These are phyloP conservation scores for Harlomillsia oculata DNA, from an alignment of 1,140 invertebrate species.

Conservation along the genomic window DNA sequence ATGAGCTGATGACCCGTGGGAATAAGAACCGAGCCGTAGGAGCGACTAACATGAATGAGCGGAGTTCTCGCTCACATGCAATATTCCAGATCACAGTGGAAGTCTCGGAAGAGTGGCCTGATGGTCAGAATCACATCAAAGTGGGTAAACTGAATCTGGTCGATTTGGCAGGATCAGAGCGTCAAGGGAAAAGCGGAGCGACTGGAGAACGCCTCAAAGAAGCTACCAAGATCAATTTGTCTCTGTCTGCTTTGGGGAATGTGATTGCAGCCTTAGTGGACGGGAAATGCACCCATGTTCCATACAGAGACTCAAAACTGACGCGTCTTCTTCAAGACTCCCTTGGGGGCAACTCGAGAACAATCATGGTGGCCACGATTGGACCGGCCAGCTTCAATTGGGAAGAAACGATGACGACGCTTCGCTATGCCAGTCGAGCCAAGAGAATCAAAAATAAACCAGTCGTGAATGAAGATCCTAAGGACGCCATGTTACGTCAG, in stretches of 20 bases:
- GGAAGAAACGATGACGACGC: slow-evolving; percentile 86
- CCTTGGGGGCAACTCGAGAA: slow-evolving; percentile 89
- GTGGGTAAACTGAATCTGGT: slow-evolving; percentile 66
- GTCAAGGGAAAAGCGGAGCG: slow-evolving; percentile 83
- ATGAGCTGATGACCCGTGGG: slow-evolving; percentile 77
- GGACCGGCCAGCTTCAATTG: slow-evolving; percentile 93
- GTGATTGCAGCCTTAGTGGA: slow-evolving; percentile 89
- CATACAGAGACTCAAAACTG: slow-evolving; percentile 89
- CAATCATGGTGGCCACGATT: slow-evolving; percentile 93
- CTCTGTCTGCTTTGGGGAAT: slow-evolving; percentile 83
- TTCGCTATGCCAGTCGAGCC: slow-evolving; percentile 84
- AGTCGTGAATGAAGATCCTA: slow-evolving; percentile 90
- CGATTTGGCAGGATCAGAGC: slow-evolving; percentile 65
- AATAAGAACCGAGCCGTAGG: slow-evolving; percentile 77
- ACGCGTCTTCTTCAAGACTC: slow-evolving; percentile 88
- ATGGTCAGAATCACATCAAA: slow-evolving; percentile 53
- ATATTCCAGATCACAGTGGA: slow-evolving; percentile 98
- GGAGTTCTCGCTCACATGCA: slow-evolving; percentile 94
- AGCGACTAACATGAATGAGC: slow-evolving; percentile 98
- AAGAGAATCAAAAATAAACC: slow-evolving; percentile 95
- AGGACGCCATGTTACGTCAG: slow-evolving; percentile 76
- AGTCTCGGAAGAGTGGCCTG: slow-evolving; percentile 63
- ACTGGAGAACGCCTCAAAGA: slow-evolving; percentile 81
- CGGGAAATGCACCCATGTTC: slow-evolving; percentile 71
- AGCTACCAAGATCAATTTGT: slow-evolving; percentile 90